Conservation (phyloP, 2,888 invertebrate genomes). For the Macaria notata region DNA sequence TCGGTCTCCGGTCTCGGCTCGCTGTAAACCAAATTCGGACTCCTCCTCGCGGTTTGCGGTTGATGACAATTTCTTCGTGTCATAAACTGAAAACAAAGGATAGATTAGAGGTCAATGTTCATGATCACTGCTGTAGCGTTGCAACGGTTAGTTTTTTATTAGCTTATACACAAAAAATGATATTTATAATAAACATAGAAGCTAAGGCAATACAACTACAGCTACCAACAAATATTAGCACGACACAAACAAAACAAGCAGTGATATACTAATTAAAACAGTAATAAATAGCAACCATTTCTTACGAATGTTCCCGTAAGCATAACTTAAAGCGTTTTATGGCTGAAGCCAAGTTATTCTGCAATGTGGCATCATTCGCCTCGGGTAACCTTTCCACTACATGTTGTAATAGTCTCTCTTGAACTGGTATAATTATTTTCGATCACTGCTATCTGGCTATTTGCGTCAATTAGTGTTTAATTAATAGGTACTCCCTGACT, state of each 20-base stretch:
- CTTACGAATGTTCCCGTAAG: slow-evolving; percentile 13
- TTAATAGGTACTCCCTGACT: background rate
- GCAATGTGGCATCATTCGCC: slow-evolving; percentile 44
- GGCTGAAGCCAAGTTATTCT: slow-evolving; percentile 47
- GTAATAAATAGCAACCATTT: slow-evolving; percentile 4
- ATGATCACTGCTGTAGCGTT: no score
- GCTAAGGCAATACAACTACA: slow-evolving; percentile 3
- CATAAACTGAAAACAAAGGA: slow-evolving; percentile 72
- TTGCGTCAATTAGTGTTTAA: slow-evolving; percentile 10
- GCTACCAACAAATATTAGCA: no score
- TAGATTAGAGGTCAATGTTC: slow-evolving; percentile 12
- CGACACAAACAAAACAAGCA: slow-evolving; percentile 3
- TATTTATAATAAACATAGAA: no score
- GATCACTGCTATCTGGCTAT: slow-evolving; percentile 14
- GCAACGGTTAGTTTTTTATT: no score
- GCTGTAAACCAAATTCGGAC: slow-evolving; percentile 87
- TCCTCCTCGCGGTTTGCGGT: slow-evolving; percentile 84
- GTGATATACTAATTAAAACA: slow-evolving; percentile 1
- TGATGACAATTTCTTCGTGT: slow-evolving; percentile 83
- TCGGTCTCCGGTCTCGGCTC: slow-evolving; percentile 85
- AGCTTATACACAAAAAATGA: no score
- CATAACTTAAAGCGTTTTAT: slow-evolving; percentile 44
- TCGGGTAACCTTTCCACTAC: slow-evolving; percentile 28
- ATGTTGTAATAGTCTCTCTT: slow-evolving; percentile 35
- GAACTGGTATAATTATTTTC: slow-evolving; percentile 25